Conservation (phyloP, 2,113 vertebrate genomes). For the Vireo altiloquus region DNA sequence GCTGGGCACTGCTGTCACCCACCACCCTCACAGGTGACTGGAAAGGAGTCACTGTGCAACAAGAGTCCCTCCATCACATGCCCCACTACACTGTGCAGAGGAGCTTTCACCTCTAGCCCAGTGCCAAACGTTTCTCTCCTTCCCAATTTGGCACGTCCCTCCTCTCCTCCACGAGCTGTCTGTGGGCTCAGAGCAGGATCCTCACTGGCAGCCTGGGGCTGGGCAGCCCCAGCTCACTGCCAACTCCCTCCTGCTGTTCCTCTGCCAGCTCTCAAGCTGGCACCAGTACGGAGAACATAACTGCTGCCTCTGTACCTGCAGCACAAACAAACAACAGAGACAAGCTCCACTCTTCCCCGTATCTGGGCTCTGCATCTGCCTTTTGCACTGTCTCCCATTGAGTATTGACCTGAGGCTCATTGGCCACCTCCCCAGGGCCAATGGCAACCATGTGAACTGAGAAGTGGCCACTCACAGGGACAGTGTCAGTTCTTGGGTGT, state of each 20-base stretch:
- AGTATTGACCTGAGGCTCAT: not conserved
- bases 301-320: not conserved
- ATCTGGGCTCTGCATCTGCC: not conserved
- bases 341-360: not conserved
- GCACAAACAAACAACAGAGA: not conserved
- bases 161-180: not conserved
- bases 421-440: not conserved
- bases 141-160: not conserved
- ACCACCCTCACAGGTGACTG: rapidly evolving
- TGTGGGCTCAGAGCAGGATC: not conserved
- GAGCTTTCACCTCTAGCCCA: not conserved
- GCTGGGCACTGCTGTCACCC: not conserved
- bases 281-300: not conserved
- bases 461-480: not conserved
- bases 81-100: not conserved
- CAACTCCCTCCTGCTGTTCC: not conserved
- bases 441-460: not conserved
- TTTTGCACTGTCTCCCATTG: not conserved
- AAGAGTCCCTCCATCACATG: not conserved
- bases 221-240: not conserved
- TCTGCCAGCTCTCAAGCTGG: not conserved
- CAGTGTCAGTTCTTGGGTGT: not conserved
- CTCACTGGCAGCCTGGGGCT: not conserved
- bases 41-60: not conserved
- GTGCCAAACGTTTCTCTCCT: not conserved